These are phyloP conservation scores for Ornithorhynchus anatinus DNA, from an alignment of 2,113 vertebrate genomes.

Conservation along the genomic window DNA sequence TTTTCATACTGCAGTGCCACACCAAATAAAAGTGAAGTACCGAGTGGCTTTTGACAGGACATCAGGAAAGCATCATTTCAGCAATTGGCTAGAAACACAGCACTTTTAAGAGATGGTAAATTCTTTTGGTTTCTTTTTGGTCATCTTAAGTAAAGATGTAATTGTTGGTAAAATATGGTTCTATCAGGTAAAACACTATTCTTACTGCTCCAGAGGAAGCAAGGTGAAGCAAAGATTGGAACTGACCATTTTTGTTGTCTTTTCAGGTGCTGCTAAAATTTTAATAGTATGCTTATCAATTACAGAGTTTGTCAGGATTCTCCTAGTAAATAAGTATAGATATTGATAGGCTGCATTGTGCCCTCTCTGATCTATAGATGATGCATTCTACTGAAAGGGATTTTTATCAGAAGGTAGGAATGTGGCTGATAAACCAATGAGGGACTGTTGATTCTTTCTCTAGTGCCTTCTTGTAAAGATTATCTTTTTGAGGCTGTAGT, in stretches of 20 bases:
- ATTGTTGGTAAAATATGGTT: background rate
- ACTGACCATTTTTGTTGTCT: constrained; percentile 19
- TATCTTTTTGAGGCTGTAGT: too few species aligned
- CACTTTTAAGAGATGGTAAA: too few species aligned
- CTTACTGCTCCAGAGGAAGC: constrained; percentile 13
- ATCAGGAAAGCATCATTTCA: background rate
- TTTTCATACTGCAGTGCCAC: background rate
- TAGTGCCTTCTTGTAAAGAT: too few species aligned
- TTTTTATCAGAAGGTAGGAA: too few species aligned
- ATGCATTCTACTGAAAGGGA: too few species aligned
- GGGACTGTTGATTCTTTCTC: too few species aligned
- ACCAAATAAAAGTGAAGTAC: background rate
- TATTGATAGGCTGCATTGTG: too few species aligned
- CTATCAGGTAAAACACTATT: background rate
- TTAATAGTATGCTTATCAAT: constrained; percentile 38
- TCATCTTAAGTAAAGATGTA: fast-evolving
- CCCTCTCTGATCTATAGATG: too few species aligned
- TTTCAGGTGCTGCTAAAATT: background rate
- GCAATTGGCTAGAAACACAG: background rate
- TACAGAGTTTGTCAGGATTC: constrained; percentile 12
- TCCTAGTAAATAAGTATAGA: background rate
- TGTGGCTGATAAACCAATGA: too few species aligned
- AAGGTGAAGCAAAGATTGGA: background rate
- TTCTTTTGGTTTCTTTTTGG: background rate
- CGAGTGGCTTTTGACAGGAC: background rate